Conservation (phyloP, 2,113 vertebrate genomes). For the Archocentrus centrarchus region DNA sequence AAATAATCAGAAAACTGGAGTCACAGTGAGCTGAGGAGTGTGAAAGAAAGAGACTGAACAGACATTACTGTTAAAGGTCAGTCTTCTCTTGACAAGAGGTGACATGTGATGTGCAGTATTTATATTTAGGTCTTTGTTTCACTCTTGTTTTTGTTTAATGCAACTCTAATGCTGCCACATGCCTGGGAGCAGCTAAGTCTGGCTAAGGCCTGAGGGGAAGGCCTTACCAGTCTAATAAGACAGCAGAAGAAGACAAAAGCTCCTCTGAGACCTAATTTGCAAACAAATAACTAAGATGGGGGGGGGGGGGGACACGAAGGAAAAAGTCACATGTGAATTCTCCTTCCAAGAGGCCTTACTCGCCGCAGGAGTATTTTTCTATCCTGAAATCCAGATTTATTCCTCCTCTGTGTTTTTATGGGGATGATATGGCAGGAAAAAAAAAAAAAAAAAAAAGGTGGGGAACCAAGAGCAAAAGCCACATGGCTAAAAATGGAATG, state of each 20-base stretch:
- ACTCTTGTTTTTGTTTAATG: conserved; percentile 47
- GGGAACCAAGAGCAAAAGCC: conserved; percentile 52
- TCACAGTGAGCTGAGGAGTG: background rate
- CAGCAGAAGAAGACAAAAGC: conserved; percentile 63
- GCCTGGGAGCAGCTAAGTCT: conserved; percentile 57
- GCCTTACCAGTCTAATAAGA: conserved; percentile 58
- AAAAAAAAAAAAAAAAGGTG: background rate
- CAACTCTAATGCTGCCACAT: conserved; percentile 54
- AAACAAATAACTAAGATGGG: conserved; percentile 57
- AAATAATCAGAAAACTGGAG: background rate
- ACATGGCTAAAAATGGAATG: conserved; percentile 62
- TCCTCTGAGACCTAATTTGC: conserved; percentile 71
- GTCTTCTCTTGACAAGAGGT: background rate
- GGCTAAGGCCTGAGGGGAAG: conserved; percentile 39
- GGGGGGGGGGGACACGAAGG: background rate
- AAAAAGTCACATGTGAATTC: conserved; percentile 22
- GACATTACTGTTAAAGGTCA: conserved; percentile 7
- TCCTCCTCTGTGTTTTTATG: conserved; percentile 45
- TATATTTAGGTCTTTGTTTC: background rate
- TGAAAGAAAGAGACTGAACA: background rate
- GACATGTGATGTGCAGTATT: background rate
- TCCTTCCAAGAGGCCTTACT: conserved; percentile 13
- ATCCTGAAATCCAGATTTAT: conserved; percentile 25
- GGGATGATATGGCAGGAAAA: conserved; percentile 42
- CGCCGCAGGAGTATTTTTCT: conserved; percentile 9